Evolutionary conservation across 2,888 invertebrate genomes (phyloP).

Genomic region (Brachynemurus nebulosus): DNA sequence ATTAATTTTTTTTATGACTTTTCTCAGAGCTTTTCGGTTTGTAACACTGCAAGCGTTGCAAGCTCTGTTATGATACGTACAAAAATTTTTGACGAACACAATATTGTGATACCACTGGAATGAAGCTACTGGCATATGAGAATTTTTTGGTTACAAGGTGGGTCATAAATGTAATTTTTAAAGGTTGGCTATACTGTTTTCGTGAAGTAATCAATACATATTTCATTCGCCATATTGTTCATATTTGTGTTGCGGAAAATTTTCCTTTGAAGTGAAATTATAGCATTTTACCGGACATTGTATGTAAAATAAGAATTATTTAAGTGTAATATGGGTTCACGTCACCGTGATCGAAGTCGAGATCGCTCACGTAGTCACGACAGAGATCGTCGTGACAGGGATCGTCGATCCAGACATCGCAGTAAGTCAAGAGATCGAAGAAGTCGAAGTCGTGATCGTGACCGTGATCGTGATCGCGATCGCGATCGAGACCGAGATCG

Average conservation of each 20-base stretch:
- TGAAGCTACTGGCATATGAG: too few relatives aligned
- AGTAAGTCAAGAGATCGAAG: constrained; percentile 16
- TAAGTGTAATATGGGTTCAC: constrained; percentile 34
- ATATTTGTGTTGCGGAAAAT: background rate
- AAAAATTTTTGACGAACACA: too few relatives aligned
- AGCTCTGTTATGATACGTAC: too few relatives aligned
- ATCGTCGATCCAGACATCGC: constrained; percentile 16
- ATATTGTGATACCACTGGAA: too few relatives aligned
- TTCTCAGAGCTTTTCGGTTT: too few relatives aligned
- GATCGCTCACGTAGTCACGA: constrained; percentile 29
- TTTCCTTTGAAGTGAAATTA: background rate
- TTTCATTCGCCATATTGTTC: background rate
- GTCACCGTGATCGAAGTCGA: constrained; percentile 38
- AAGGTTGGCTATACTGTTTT: background rate
- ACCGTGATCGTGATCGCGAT: constrained; percentile 12
- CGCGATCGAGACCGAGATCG: constrained; percentile 19
- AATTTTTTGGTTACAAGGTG: too few relatives aligned
- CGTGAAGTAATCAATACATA: background rate
- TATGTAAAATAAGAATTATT: background rate
- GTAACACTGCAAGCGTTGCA: too few relatives aligned
- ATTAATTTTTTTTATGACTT: too few relatives aligned
- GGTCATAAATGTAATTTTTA: too few relatives aligned
- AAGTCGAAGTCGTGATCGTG: constrained; percentile 16
- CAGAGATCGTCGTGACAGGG: constrained; percentile 29
- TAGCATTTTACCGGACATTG: background rate